Conservation (phyloP, 2,797 vertebrate genomes). For the Hemibagrus guttatus region DNA sequence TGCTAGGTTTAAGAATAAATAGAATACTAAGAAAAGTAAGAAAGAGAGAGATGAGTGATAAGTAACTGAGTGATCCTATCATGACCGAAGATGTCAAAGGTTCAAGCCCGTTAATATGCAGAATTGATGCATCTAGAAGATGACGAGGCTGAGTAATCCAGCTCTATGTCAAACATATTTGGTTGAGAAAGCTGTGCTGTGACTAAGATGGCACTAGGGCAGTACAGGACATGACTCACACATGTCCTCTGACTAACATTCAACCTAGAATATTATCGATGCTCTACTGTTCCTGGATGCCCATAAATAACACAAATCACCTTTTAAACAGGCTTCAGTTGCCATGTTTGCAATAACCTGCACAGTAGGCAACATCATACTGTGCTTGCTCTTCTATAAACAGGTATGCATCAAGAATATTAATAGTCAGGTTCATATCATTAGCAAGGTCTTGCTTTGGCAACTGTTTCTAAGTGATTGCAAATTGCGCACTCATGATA, state of each 20-base stretch:
- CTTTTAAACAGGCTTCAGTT: not conserved
- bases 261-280: not conserved
- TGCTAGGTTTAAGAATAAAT: not conserved
- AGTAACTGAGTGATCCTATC: not conserved
- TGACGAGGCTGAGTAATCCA: constrained; percentile 6
- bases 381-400: not conserved
- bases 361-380: not conserved
- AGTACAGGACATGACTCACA: not conserved
- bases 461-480: constrained; percentile 41
- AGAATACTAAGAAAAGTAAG: not conserved
- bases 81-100: not conserved
- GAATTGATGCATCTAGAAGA: not conserved
- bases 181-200: not conserved
- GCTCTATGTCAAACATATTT: constrained; percentile 14
- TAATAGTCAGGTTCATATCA: constrained; percentile 8
- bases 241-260: not conserved
- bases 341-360: not conserved
- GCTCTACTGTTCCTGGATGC: not conserved
- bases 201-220: constrained; percentile 1
- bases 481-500: constrained; percentile 33
- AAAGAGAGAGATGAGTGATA: not conserved
- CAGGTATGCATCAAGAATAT: not conserved
- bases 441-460: constrained; percentile 32
- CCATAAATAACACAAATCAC: not conserved
- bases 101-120: not conserved